Base-by-base conservation (phyloP, 1,140 invertebrate species). In the Diorhabda sublineata region DNA sequence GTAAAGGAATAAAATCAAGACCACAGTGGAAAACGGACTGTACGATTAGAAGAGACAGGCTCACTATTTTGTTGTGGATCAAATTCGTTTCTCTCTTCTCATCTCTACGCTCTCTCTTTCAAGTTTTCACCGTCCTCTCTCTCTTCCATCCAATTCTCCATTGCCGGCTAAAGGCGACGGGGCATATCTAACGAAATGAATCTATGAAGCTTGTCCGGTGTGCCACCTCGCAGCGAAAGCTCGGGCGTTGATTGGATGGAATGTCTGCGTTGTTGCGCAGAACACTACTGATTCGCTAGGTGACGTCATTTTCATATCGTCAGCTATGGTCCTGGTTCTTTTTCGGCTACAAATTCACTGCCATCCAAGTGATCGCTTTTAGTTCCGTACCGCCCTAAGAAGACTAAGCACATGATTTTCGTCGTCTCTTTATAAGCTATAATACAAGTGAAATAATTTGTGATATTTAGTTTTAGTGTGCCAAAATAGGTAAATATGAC, bases 1-100 rank as follows among this genome's bases (percentile, higher is more conserved):
- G 61, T 74, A 75, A 72, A 72, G 75, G 76, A 76, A 77, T 70
- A 76, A 71, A 76, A 74, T 68, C 73, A 75, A 74, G 73, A 75
- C 76, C 70, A 72, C 75, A 75, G 76, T 75, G 80, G 75, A 79
- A 80, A 80, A 79, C 77, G 75, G 75, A 81, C 79, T 66, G 72
- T 78, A 76, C 77, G 76, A 75, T 76, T 79, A 80, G 77, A 78
- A 78, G 74, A 78, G 79, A 78, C 78, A 80, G 75, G 77, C 76
- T 80, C 78, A 80, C 79, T 80, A 81, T 80, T 81, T 80, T 80
- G 77, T 81, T 80, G 78, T 80, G 80, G 80, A 78, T 81, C 79
- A 80, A 80, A 80, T 80, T 80, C 78, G 74, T 77, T 72, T 77
- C 78, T 78, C 76, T 80, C 77, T 77, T 80, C 78, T 80, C 79